Evolutionary conservation across 2,797 vertebrate species (phyloP).

Genomic region (Pelodytes ibericus): DNA sequence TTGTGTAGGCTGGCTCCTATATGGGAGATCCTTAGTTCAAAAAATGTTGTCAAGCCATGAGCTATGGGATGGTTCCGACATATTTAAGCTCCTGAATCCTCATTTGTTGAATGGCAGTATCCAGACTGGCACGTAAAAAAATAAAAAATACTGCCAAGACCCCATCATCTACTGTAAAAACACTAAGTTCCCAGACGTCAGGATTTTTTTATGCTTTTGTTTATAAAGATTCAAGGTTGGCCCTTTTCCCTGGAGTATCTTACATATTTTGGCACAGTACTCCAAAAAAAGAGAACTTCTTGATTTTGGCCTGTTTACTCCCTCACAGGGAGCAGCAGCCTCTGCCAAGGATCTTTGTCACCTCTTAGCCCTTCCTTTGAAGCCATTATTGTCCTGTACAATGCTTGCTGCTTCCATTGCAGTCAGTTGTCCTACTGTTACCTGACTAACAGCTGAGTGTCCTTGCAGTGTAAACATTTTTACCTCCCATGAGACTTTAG

Average conservation of each 20-base stretch:
- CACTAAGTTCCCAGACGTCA: slow-evolving; percentile 33
- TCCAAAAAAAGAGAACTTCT: slow-evolving; percentile 16
- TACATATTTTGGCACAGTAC: slow-evolving; percentile 19
- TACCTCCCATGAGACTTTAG: slow-evolving; percentile 45
- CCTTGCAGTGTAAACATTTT: slow-evolving; percentile 57
- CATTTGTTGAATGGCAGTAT: too few species aligned
- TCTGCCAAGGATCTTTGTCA: slow-evolving; percentile 25
- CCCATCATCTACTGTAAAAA: too few species aligned
- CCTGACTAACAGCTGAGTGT: slow-evolving; percentile 47
- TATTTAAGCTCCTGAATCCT: too few species aligned
- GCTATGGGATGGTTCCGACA: too few species aligned
- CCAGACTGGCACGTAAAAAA: too few species aligned
- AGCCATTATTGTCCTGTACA: slow-evolving; percentile 30
- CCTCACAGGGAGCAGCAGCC: not conserved
- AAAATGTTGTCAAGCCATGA: too few species aligned
- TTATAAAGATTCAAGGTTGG: slow-evolving; percentile 6
- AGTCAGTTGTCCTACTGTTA: slow-evolving; percentile 45
- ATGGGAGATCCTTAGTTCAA: too few species aligned
- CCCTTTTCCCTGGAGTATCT: slow-evolving; percentile 1
- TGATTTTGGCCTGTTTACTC: slow-evolving; percentile 7
- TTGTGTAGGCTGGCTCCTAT: too few species aligned
- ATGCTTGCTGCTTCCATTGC: slow-evolving; percentile 46
- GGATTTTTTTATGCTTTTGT: slow-evolving; percentile 10
- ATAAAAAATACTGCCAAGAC: too few species aligned
- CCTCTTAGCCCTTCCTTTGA: slow-evolving; percentile 27